Base-by-base conservation (phyloP, 2,113 vertebrate species). In the Craseonycteris thonglongyai region DNA sequence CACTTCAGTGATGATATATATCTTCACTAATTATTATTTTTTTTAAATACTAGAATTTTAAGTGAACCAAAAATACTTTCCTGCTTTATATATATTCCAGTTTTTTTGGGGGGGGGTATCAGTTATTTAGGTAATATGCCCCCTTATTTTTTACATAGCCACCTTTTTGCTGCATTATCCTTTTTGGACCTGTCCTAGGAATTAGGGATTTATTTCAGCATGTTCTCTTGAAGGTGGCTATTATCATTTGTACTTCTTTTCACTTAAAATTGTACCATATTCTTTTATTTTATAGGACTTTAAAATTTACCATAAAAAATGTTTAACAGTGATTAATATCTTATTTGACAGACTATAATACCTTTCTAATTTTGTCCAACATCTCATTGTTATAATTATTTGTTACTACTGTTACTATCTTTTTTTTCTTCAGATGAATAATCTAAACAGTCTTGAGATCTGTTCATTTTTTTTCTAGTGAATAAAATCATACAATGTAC, bases 271-370 rank as follows among this genome's bases (percentile, higher is more conserved):
- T 97, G 28, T 78, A 47, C 54, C 68, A 86, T 59, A 47, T 26
- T 91, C 58, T 92, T 93, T 83, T 92, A 61, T 96, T 61, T 35
- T 30, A 21, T 94, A 69, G 79, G 35, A 42, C 26, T 56, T 87
- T 68, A 30, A 47, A 47, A 47, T 66, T 92, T 82, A 56, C 28
- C 22, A 90, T 90, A 75, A 85, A 76, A 88, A 90, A 78, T 72
- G 80, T 78, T 69, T 26, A 92, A 93, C 83, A 56, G 71, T 81
- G 66, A 47, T 88, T 88, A 91, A 74, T 96, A 28, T 96, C 90
- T 5, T 97, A 96, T 97, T 96, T 97, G 97, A 97, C 97, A 98
- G 96, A 97, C 88, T 97, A 83, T 90, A 93, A 63, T 7, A 24
- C 5, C 81, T 95, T 95, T 92, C 72, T 78, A 83, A 18, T 76